Evolutionary conservation across 2,113 vertebrate genomes (phyloP).

Genomic region (Tragelaphus scriptus): DNA sequence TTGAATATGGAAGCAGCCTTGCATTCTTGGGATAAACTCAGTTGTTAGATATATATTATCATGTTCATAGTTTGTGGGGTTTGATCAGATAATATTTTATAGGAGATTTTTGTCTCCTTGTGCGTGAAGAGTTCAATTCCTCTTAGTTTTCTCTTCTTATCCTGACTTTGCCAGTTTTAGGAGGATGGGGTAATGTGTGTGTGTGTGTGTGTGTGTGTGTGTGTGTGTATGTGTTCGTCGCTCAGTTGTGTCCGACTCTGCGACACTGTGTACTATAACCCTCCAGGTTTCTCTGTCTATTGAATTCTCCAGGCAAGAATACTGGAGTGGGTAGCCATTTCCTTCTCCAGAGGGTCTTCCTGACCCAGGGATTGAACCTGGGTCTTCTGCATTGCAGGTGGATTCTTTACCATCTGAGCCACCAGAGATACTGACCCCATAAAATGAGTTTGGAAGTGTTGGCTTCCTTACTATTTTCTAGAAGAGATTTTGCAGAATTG

Average conservation of each 20-base stretch:
- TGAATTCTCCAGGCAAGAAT: neutral
- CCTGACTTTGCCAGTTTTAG: neutral
- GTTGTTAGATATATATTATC: neutral
- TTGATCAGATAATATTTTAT: neutral
- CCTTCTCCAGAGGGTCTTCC: neutral
- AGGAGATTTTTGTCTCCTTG: neutral
- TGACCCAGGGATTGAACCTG: neutral
- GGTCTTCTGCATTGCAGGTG: neutral
- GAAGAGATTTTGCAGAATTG: neutral
- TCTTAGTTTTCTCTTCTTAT: neutral
- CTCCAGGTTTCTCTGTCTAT: neutral
- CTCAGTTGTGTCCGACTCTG: neutral
- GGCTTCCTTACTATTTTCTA: neutral
- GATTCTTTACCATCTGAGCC: neutral
- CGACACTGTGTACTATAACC: too few species aligned
- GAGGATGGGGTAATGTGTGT: neutral
- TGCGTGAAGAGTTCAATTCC: neutral
- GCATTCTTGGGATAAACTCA: neutral
- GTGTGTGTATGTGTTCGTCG: neutral
- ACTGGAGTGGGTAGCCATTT: neutral
- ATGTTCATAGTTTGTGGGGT: neutral
- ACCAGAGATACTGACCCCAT: neutral
- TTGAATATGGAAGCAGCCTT: neutral
- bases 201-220: neutral
- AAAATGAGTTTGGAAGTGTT: neutral